Evolutionary conservation across 2,797 vertebrate genomes (phyloP).

Genomic region (Propithecus perrieri): DNA sequence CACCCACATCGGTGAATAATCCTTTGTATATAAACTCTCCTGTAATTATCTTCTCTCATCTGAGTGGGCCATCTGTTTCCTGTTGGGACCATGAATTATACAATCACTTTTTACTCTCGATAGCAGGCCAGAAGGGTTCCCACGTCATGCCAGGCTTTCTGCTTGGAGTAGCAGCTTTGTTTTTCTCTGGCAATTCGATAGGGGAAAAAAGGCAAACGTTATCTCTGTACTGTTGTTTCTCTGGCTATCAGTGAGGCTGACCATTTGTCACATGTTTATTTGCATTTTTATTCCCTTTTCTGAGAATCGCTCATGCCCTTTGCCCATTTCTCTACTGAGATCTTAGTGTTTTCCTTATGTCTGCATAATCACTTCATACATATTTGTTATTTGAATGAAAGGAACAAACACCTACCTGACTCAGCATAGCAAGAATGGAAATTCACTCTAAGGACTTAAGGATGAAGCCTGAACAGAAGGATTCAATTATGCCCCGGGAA

Average conservation of each 20-base stretch:
- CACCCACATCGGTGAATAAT: not conserved
- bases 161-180: not conserved
- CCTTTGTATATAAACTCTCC: not conserved
- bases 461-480: not conserved
- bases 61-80: constrained; percentile 25
- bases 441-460: not conserved
- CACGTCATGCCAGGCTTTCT: not conserved
- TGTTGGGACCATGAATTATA: not conserved
- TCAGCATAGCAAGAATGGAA: not conserved
- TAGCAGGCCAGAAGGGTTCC: not conserved
- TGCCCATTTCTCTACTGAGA: not conserved
- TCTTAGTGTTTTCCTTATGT: not conserved
- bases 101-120: not conserved
- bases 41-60: not conserved
- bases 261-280: not conserved
- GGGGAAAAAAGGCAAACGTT: not conserved
- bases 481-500: not conserved
- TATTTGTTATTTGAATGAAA: not conserved
- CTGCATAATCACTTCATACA: not conserved
- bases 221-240: not conserved
- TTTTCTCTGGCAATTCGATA: constrained; percentile 1
- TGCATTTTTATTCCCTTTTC: not conserved
- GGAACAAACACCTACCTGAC: not conserved
- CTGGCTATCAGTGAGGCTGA: not conserved
- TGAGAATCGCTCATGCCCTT: not conserved